These are phyloP conservation scores for Diuraphis noxia DNA, from an alignment of 1,140 invertebrate genomes.

Conservation along the genomic window DNA sequence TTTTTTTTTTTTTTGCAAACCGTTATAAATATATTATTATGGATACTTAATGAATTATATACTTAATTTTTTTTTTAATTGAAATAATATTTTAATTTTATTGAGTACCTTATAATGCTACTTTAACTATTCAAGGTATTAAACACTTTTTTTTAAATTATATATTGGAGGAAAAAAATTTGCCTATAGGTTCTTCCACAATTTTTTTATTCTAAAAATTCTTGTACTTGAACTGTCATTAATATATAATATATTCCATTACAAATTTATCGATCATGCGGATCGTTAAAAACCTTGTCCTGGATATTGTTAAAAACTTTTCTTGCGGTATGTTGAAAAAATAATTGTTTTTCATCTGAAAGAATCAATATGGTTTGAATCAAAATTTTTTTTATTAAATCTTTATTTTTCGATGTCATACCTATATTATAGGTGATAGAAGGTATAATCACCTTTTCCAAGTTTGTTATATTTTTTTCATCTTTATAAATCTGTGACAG, in stretches of 20 bases:
- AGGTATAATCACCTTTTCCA: background rate
- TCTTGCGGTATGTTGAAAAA: conserved; percentile 14
- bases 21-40: background rate
- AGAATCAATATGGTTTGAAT: background rate
- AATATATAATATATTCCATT: background rate
- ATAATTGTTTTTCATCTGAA: background rate
- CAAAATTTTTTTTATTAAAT: background rate
- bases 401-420: background rate
- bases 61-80: background rate
- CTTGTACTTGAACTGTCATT: conserved; percentile 43
- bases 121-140: background rate
- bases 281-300: conserved; percentile 44
- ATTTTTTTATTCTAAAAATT: conserved; percentile 10
- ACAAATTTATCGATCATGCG: conserved; percentile 16
- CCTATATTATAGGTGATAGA: background rate
- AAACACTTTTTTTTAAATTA: background rate
- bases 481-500: background rate
- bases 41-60: background rate
- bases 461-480: conserved; percentile 5
- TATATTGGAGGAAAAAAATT: background rate
- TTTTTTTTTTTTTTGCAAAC: background rate
- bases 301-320: conserved; percentile 37
- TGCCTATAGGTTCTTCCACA: background rate
- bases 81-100: background rate
- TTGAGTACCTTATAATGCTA: background rate